Percentiles rank a stretch among this genome's conserved stretches.
Conservation (phyloP, 2,888 invertebrate genomes). For the Habroteleia sp. region DNA sequence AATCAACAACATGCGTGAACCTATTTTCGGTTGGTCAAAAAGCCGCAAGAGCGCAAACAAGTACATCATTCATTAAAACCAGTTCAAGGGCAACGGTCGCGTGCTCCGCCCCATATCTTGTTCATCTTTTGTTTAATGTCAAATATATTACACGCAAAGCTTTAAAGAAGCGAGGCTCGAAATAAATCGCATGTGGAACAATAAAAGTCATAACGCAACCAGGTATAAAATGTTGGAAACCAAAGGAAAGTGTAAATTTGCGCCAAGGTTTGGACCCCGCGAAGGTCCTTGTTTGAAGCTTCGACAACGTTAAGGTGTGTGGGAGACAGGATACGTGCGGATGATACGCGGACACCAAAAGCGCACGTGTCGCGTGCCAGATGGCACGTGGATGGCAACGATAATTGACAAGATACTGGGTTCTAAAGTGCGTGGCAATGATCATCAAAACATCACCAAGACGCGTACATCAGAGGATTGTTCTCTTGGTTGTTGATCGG, state of each 20-base stretch:
- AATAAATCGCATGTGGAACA: conserved; percentile 41
- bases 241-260: background rate
- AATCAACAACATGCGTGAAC: conserved; percentile 21
- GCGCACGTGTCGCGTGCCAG: conserved; percentile 52
- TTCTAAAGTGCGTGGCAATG: conserved; percentile 18
- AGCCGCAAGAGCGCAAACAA: conserved; percentile 32
- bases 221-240: conserved; percentile 1
- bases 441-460: conserved; percentile 38
- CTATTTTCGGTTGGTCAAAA: conserved; percentile 25
- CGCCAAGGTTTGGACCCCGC: conserved; percentile 25
- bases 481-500: conserved; percentile 79
- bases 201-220: conserved; percentile 34
- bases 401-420: conserved; percentile 21
- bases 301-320: conserved; percentile 1
- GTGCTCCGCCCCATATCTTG: conserved; percentile 55
- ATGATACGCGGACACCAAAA: conserved; percentile 52
- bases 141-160: conserved; percentile 68
- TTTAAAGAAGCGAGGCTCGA: conserved; percentile 55
- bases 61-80: conserved; percentile 40
- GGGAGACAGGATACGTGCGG: conserved; percentile 15
- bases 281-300: background rate
- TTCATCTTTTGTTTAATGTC: conserved; percentile 57
- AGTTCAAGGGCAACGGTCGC: conserved; percentile 63
- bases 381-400: conserved; percentile 33
- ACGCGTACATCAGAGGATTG: conserved; percentile 80